Conservation (phyloP, 1,140 invertebrate genomes). For the Lepidurus packardi region DNA sequence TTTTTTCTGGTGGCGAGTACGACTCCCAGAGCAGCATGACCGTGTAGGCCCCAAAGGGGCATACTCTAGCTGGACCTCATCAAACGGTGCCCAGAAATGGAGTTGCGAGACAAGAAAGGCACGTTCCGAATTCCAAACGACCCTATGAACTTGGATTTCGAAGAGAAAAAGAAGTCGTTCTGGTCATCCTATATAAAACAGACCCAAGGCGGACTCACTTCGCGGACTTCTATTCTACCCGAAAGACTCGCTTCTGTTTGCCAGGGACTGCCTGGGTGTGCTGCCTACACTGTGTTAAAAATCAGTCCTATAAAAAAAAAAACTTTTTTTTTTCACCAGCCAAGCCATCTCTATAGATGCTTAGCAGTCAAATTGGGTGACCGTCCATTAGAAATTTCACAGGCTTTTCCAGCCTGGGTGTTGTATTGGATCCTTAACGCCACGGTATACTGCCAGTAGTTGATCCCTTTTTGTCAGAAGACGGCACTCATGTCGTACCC, state of each 20-base stretch:
- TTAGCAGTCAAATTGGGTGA: too few relatives aligned
- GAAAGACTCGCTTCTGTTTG: background rate
- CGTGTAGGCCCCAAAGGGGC: conserved; percentile 15
- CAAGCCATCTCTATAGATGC: too few relatives aligned
- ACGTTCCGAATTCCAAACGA: background rate
- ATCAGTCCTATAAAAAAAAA: too few relatives aligned
- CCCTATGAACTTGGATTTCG: conserved; percentile 17
- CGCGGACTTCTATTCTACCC: background rate
- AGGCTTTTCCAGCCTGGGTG: too few relatives aligned
- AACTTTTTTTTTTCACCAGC: too few relatives aligned
- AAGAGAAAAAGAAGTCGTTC: background rate
- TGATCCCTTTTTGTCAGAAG: too few relatives aligned
- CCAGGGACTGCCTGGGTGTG: too few relatives aligned
- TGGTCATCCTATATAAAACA: background rate
- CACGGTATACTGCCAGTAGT: too few relatives aligned
- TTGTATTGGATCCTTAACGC: too few relatives aligned
- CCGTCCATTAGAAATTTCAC: too few relatives aligned
- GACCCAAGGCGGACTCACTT: background rate
- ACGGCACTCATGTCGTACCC: too few relatives aligned
- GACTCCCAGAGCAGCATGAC: background rate
- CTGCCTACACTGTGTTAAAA: too few relatives aligned
- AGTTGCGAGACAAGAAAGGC: conserved; percentile 7
- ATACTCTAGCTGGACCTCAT: conserved; percentile 17
- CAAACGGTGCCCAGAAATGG: conserved; percentile 4
- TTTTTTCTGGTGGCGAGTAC: background rate